phyloP scores from a whole-genome alignment of 2,113 vertebrate species.

The Oreotrochilus melanogaster region DNA sequence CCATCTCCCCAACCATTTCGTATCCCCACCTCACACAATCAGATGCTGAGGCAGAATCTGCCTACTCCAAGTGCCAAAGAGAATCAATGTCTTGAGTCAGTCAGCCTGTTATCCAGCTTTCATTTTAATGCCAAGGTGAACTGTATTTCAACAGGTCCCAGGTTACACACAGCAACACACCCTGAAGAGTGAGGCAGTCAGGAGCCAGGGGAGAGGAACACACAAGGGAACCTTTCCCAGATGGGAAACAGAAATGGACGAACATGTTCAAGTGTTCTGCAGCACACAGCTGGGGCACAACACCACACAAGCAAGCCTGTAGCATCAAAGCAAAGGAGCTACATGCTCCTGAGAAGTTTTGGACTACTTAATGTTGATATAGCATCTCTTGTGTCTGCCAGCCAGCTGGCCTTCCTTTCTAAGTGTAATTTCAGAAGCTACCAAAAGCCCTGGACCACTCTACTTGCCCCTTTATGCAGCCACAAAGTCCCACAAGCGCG shows the following conservation, averaged over 20 bases:
- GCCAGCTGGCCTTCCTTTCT: not conserved
- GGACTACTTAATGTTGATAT: not conserved
- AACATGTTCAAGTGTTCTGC: not conserved
- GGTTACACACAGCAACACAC: not conserved
- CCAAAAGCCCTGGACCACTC: not conserved
- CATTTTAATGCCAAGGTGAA: not conserved
- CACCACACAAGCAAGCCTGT: not conserved
- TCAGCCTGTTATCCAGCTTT: not conserved
- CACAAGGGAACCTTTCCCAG: not conserved
- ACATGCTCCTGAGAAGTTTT: not conserved
- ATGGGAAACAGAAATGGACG: not conserved
- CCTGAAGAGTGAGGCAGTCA: not conserved
- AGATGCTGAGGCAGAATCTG: not conserved
- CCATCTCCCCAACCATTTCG: not conserved
- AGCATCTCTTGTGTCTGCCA: not conserved
- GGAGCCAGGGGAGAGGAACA: not conserved
- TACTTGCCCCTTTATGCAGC: not conserved
- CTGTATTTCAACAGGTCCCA: not conserved
- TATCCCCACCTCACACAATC: not conserved
- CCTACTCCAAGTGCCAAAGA: not conserved
- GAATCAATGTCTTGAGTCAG: not conserved
- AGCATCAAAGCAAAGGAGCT: not conserved
- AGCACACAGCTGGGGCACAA: not conserved
- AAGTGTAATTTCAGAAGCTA: not conserved
- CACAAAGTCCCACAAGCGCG: fast-evolving